Conservation (phyloP, 2,113 vertebrate genomes). For the Corythaeola cristata region DNA sequence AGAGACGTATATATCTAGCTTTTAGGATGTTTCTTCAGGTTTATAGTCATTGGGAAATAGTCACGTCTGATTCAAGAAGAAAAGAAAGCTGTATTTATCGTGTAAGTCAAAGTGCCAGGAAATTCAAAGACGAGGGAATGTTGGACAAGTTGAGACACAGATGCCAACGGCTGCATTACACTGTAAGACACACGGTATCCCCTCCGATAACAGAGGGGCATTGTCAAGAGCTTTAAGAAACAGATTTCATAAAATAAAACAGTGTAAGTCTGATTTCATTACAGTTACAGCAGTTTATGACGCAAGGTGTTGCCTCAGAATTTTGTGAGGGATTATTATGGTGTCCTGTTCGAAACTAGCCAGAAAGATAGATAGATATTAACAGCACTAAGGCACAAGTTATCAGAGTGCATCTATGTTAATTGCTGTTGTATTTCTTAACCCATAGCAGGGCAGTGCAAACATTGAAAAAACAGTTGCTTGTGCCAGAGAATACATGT, state of each 20-base stretch:
- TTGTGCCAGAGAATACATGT: background rate
- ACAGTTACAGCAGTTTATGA: background rate
- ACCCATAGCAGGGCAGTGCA: background rate
- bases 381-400: background rate
- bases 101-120: background rate
- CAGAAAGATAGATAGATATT: background rate
- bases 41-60: background rate
- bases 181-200: background rate
- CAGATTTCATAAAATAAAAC: background rate
- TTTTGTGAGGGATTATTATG: background rate
- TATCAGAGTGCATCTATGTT: conserved; percentile 27
- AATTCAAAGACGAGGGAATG: background rate
- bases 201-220: background rate
- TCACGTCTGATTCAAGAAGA: background rate
- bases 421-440: conserved; percentile 25
- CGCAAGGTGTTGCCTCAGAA: background rate
- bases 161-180: background rate
- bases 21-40: conserved; percentile 48
- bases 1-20: conserved; percentile 27
- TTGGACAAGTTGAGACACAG: background rate
- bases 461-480: background rate
- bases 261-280: background rate
- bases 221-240: background rate
- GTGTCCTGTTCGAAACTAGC: background rate
- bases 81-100: background rate